Evolutionary conservation across 2,797 vertebrate genomes (phyloP).

Genomic region (Chiloscyllium punctatum): DNA sequence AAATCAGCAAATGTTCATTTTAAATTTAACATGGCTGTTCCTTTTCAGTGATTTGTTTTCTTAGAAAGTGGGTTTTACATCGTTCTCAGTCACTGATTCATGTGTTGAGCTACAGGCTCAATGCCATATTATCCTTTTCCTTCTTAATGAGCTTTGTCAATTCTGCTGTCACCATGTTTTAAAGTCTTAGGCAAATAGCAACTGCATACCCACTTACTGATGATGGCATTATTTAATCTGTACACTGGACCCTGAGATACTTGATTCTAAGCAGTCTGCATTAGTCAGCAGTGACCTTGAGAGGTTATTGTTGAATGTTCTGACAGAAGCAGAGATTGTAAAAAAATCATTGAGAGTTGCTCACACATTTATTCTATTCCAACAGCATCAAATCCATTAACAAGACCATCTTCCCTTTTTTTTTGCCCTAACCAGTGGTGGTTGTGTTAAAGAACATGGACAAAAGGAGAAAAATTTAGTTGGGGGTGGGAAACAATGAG

Average conservation of each 20-base stretch:
- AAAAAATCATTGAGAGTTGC: not conserved
- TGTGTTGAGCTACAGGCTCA: not conserved
- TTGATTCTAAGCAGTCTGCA: not conserved
- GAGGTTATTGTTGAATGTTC: not conserved
- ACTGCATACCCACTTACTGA: not conserved
- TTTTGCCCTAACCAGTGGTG: not conserved
- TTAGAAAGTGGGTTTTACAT: not conserved
- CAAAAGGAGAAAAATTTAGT: not conserved
- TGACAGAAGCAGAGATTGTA: not conserved
- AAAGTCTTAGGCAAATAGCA: constrained; percentile 28
- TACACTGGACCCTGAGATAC: not conserved
- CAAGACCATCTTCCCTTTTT: not conserved
- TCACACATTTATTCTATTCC: not conserved
- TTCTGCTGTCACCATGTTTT: constrained; percentile 21
- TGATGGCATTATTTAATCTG: constrained; percentile 25
- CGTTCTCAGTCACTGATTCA: not conserved
- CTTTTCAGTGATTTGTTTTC: not conserved
- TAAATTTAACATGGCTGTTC: not conserved
- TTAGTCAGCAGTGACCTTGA: constrained; percentile 21
- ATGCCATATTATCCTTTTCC: not conserved
- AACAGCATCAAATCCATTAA: not conserved
- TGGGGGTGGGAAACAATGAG: not conserved
- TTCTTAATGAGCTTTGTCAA: constrained; percentile 30
- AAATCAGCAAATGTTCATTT: not conserved
- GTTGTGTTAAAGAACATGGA: not conserved